Evolutionary conservation across 2,888 invertebrate species (phyloP), one percentile per base, ranked within the genome.

Genomic region (Gnatocerus cornutus): DNA sequence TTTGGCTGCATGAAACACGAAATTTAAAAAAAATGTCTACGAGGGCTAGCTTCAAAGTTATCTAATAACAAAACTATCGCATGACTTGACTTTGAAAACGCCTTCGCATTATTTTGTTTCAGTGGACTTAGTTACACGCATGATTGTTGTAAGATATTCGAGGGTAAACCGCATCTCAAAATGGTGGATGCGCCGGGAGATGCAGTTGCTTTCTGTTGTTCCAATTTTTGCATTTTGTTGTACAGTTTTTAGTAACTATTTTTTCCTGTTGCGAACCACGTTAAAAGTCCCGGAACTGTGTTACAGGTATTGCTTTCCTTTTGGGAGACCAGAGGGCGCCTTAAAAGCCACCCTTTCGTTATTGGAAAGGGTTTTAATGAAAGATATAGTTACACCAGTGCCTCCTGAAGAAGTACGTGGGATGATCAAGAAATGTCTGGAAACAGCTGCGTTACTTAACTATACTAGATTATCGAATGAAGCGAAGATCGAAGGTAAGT

Each of bases 301-400:
- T 67, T 81, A 65, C 74, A 93, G 97, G 87, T 98, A 94, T 84
- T 97, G 97, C 83, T 99, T 99, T 87, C 99, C 99, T 71, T 99
- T 99, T 85, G 99, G 99, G 72, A 90, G 99, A 79, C 99, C 99
- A 5, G 99, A 99, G 85, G 99, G 99, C 56, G 95, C 98, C 53
- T 87, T 99, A 73, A 99, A 99, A 88, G 95, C 98, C 12, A 99
- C 99, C 5, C 86, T 99, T 73, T 98, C 98, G 8, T 88, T 99
- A 45, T 86, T 99, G 71, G 99, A 99, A 87, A 89, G 99, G 79
- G 98, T 99, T 8, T 86, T 99, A 72, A 99, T 99, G 99, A 99
- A 99, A 85, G 99, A 99, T 84, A 95, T 98, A 73, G 97, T 96
- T 46, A 98, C 98, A 29, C 98, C 98, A 4, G 98, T 98, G 56